phyloP scores from a whole-genome alignment of 2,797 vertebrate genomes.

The Fringilla coelebs region DNA sequence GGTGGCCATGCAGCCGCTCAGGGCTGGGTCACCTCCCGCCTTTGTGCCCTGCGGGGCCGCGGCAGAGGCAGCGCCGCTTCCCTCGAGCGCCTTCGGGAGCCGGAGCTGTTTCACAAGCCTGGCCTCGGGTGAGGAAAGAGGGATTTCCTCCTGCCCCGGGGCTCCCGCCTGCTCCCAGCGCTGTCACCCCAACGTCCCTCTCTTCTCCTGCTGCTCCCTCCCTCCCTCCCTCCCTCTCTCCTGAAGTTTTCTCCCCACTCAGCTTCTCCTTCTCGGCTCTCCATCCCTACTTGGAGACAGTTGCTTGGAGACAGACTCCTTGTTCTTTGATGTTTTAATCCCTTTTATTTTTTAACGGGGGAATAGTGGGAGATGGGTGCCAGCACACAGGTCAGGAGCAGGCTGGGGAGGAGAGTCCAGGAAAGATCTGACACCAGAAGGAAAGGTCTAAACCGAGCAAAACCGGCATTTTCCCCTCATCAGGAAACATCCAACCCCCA shows the following conservation, averaged over 20 bases:
- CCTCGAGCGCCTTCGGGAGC: not conserved
- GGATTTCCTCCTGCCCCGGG: not conserved
- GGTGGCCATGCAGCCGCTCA: not conserved
- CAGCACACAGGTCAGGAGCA: accelerated
- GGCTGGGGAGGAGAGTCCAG: not conserved
- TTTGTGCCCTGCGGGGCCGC: not conserved
- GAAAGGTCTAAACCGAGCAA: not conserved
- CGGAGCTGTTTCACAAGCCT: not conserved
- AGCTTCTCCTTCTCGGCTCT: not conserved
- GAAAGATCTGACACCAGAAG: not conserved
- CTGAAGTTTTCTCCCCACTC: not conserved
- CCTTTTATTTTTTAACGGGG: accelerated
- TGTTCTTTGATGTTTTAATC: not conserved
- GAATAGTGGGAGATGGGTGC: not conserved
- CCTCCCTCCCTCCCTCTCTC: not conserved
- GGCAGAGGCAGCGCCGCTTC: accelerated
- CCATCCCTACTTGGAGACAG: not conserved
- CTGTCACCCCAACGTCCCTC: accelerated
- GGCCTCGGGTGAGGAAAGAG: not conserved
- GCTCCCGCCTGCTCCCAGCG: not conserved
- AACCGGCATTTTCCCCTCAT: not conserved
- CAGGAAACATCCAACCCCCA: accelerated
- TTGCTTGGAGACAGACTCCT: constrained; percentile 34
- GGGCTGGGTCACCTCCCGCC: accelerated
- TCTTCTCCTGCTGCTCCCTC: not conserved